Base-by-base conservation (phyloP, 2,797 vertebrate species). In the Sebastes oblongus region DNA sequence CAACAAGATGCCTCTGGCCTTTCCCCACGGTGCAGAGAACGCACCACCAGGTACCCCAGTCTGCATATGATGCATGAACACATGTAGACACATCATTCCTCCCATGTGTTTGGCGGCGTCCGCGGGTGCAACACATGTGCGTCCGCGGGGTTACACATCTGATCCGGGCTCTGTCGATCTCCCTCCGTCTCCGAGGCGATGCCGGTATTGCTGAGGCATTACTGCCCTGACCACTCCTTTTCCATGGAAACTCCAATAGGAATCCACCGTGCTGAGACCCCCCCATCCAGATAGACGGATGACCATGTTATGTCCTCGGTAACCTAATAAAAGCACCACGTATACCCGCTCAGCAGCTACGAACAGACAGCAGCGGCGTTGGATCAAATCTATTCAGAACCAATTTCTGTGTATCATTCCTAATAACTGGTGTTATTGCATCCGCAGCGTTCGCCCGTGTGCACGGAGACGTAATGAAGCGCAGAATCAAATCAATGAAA, bases 241-340 rank as follows among this genome's bases (percentile, higher is more conserved):
- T 87, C 88, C 88, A 86, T 84, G 84, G 83, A 90, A 92, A 92
- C 84, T 79, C 83, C 86, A 91, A 90, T 89, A 81, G 81, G 66
- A 83, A 77, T 78, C 75, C 60, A 46, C 58, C 16, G 4, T 0
- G 10, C 71, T 75, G 70, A 90, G 72, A 39, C 39, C 39, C 14
- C 73, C 54, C 70, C 66, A 61, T 84, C 72, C 64, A 70, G 73
- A 86, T 74, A 85, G 82, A 91, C 16, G 52, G 77, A 87, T 91
- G 83, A 82, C 86, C 77, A 81, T 62, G 86, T 93, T 90, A 87
- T 77, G 78, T 91, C 75, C 81, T 74, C 46, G 7, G 73, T 79
- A 90, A 92, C 83, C 81, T 82, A 84, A 90, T 89, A 76, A 84
- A 80, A 65, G 68, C 67, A 12, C 64, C 75, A 69, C 20, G 46